Conservation (phyloP, 2,888 invertebrate genomes). For the Oscheius sp. region DNA sequence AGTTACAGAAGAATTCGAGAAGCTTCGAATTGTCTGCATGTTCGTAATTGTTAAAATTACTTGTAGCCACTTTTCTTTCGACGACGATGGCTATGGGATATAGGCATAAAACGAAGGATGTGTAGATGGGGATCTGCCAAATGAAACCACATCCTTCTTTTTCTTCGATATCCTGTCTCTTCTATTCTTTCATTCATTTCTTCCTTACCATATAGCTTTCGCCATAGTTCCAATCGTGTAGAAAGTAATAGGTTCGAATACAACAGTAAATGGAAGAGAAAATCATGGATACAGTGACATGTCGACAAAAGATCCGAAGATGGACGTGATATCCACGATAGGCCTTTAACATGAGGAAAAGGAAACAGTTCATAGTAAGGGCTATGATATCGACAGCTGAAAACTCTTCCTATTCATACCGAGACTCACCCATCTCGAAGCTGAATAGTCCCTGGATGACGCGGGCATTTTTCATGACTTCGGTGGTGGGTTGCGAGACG, state of each 20-base stretch:
- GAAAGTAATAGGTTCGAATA: background rate
- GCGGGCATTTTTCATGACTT: background rate
- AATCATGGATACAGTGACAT: constrained; percentile 3
- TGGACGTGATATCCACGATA: constrained; percentile 21
- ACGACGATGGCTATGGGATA: constrained; percentile 38
- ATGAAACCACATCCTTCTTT: constrained; percentile 34
- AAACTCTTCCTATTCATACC: background rate
- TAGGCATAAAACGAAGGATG: constrained; percentile 39
- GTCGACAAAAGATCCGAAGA: constrained; percentile 6
- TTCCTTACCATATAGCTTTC: background rate
- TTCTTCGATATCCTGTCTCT: background rate
- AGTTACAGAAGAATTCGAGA: background rate
- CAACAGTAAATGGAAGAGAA: constrained; percentile 1
- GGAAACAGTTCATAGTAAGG: background rate
- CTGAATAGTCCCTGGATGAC: background rate
- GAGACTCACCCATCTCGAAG: constrained; percentile 1
- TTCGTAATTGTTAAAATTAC: constrained; percentile 39
- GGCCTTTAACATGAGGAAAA: background rate
- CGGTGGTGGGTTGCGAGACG: background rate
- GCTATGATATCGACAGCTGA: constrained; percentile 19
- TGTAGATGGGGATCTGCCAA: constrained; percentile 34
- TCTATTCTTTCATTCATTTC: too few species aligned
- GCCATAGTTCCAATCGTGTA: constrained; percentile 11
- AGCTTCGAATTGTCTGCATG: constrained; percentile 11
- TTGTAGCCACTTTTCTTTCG: constrained; percentile 41